Evolutionary conservation across 2,113 vertebrate species (phyloP), one percentile per base, ranked within the genome.

Genomic region (Petrocephalus zakoni): DNA sequence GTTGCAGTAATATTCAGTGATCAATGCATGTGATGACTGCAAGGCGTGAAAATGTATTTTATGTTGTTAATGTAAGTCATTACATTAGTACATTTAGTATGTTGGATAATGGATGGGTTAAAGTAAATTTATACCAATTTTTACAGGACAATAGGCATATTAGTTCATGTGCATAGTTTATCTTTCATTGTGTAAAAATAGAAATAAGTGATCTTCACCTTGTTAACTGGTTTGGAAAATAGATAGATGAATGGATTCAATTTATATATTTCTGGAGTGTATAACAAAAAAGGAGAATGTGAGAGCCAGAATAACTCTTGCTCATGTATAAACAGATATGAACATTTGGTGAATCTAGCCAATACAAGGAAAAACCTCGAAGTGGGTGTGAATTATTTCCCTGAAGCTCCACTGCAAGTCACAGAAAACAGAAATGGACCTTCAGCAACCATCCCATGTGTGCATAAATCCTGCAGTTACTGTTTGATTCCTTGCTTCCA

Each of bases 381-480:
- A 29, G 46, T 42, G 25, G 37, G 21, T 61, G 29, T 64, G 46
- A 87, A 49, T 87, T 72, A 87, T 87, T 87, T 64, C 37, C 42
- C 61, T 61, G 17, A 29, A 25, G 25, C 52, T 25, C 84, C 51
- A 17, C 52, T 85, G 25, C 49, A 85, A 85, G 84, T 25, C n/a
- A 25, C 49, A 81, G 22, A 25, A 52, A 88, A 75, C 87, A 88
- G 72, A 46, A 78, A 15, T 53, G 29, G 84, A 55, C 51, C 87
- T 88, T 52, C 25, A 81, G 21, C 17, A 37, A 42, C 10, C 9
- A 83, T 61, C 21, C 22, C 75, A 61, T 88, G 21, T 58, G 34
- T 83, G 75, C 37, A 83, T 56, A 88, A 88, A 61, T 88, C 55
- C 78, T 15, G 13, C 88, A 88, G 52, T 88, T 49, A 83, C 53